These are phyloP conservation scores for Penaeus vannamei DNA, from an alignment of 1,140 invertebrate genomes.

Conservation along the genomic window DNA sequence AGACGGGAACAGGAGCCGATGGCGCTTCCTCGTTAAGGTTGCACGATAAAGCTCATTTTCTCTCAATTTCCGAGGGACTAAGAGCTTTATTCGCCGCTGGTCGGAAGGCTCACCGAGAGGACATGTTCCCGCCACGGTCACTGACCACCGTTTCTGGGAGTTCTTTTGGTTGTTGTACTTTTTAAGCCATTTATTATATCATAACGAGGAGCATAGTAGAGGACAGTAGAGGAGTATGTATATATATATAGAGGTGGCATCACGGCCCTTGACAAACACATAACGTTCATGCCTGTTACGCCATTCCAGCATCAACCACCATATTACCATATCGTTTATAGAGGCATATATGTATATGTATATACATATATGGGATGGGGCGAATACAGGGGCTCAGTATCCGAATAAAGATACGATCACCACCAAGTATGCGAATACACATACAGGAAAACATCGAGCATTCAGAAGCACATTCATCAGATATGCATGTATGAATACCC, in stretches of 20 bases:
- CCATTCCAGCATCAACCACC: conserved; percentile 65
- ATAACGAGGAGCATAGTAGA: conserved; percentile 45
- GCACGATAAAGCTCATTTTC: conserved; percentile 56
- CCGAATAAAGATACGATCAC: conserved; percentile 1
- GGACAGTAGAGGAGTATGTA: conserved; percentile 35
- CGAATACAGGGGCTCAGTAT: conserved; percentile 22
- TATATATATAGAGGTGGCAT: conserved; percentile 51
- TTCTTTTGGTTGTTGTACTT: conserved; percentile 40
- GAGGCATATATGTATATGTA: conserved; percentile 28
- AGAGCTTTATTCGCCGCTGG: conserved; percentile 46
- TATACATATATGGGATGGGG: background rate
- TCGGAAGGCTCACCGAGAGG: conserved; percentile 34
- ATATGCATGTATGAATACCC: too few relatives aligned
- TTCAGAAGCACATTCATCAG: too few relatives aligned
- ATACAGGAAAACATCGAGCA: too few relatives aligned
- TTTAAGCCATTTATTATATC: conserved; percentile 28
- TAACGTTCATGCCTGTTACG: conserved; percentile 65
- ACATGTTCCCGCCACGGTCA: conserved; percentile 38
- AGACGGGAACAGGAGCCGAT: too few relatives aligned
- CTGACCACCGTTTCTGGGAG: conserved; percentile 43
- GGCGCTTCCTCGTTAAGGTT: too few relatives aligned
- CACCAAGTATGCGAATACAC: conserved; percentile 1
- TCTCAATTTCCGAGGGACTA: conserved; percentile 31
- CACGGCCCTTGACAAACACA: conserved; percentile 57
- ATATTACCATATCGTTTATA: conserved; percentile 56